Base-by-base conservation (phyloP, 2,888 invertebrate species). In the Mermis nigrescens region DNA sequence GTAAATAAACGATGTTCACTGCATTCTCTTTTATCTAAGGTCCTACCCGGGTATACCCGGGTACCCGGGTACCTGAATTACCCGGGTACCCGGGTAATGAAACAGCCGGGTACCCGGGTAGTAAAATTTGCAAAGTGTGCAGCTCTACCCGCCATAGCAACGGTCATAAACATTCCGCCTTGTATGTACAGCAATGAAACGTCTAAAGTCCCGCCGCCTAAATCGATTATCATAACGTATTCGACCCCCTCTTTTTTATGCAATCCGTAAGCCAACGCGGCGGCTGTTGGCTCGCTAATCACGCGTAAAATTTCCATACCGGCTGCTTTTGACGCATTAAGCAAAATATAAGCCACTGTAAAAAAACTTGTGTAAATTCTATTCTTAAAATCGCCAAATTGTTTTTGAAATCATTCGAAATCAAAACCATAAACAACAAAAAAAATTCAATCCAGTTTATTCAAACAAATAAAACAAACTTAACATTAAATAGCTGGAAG, bases 201-300 rank as follows among this genome's bases (percentile, higher is more conserved):
- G 63, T 78, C 77, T 55, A 71, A 73, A 62, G 71, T 71, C 12
- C 55, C 55, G n/a, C 59, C 72, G 57, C 77, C 77, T 27, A 78
- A 67, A 66, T 78, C 78, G 2, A 78, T 73, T 3, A 78, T 77
- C 28, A 77, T 63, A 1, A 78, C 72, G 64, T 72, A 72, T 57
- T 73, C 71, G 1, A 76, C 71, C 32, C 70, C 72, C 22, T 72
- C 68, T 64, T 76, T 76, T 62, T 74, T 75, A 64, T 78, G 76
- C 12, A 78, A 69, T 2, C 78, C 78, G 66, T 78, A 78, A 0
- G 78, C 76, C 61, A 78, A 65, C 1, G 78, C 76, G 3, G 78
- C 78, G 1, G 78, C 78, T 26, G 78, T 78, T 3, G 78, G 78
- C 63, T 78, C 78, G 62, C 74, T 77, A 63, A 78, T 76, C 15